Evolutionary conservation across 2,113 vertebrate species (phyloP).

Genomic region (Ictidomys tridecemlineatus): DNA sequence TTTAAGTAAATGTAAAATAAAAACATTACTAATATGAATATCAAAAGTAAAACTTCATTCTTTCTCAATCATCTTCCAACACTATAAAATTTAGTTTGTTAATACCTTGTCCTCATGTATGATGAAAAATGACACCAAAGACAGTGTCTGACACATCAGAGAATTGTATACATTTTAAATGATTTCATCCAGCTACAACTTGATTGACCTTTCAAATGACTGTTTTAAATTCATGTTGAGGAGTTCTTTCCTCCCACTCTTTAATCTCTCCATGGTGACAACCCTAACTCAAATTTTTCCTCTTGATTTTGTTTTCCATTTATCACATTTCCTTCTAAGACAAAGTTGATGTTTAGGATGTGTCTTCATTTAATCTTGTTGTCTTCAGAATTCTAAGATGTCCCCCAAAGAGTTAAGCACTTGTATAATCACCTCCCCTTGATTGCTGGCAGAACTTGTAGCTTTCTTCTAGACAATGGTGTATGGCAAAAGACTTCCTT

Average conservation of each 20-base stretch:
- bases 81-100: background rate
- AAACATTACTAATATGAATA: background rate
- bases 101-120: background rate
- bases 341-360: background rate
- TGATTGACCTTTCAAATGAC: slow-evolving; percentile 5
- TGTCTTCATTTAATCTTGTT: background rate
- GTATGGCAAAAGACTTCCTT: background rate
- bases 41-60: background rate
- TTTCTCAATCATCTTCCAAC: background rate
- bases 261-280: background rate
- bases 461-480: background rate
- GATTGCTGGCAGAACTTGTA: background rate
- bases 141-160: background rate
- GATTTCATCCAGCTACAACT: background rate
- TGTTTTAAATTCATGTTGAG: slow-evolving; percentile 1
- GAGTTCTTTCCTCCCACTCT: background rate
- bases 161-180: background rate
- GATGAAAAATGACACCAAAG: background rate
- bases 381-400: background rate
- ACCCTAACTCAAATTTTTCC: background rate
- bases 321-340: background rate
- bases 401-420: background rate
- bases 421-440: background rate
- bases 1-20: background rate
- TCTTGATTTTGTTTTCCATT: slow-evolving; percentile 28